phyloP scores from a whole-genome alignment of 2,888 invertebrate genomes.

The Boloria euphrosyne region DNA sequence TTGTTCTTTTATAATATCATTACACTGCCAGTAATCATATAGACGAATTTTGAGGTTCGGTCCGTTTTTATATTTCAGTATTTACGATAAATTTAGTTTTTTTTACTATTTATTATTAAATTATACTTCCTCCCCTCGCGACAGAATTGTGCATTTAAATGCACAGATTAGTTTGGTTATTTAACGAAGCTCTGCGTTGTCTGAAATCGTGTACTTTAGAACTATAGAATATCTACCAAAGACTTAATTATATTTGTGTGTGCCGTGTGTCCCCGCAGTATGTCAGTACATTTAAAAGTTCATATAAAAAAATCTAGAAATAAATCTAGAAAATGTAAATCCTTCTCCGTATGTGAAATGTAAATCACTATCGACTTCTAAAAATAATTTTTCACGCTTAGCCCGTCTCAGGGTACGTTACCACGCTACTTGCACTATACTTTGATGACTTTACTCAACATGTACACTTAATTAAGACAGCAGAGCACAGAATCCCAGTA shows the following conservation, averaged over 20 bases:
- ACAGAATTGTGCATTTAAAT: constrained; percentile 42
- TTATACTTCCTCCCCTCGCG: constrained; percentile 48
- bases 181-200: constrained; percentile 63
- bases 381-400: constrained; percentile 21
- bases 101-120: constrained; percentile 67
- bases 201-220: constrained; percentile 41
- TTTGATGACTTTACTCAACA: constrained; percentile 21
- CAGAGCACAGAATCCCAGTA: constrained; percentile 77
- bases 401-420: constrained; percentile 16
- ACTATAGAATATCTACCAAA: constrained; percentile 12
- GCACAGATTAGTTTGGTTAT: constrained; percentile 46
- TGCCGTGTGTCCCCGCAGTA: constrained; percentile 13
- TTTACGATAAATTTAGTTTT: constrained; percentile 74
- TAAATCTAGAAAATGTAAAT: background rate
- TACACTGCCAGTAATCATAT: constrained; percentile 80
- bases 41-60: constrained; percentile 73
- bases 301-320: background rate
- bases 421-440: constrained; percentile 29
- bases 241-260: constrained; percentile 21
- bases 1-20: constrained; percentile 67
- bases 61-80: constrained; percentile 80
- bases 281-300: background rate
- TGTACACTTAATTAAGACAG: constrained; percentile 53
- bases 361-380: constrained; percentile 2
- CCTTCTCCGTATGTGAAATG: background rate